These are phyloP conservation scores for Perizoma affinitatum DNA, from an alignment of 2,888 invertebrate species.

Conservation along the genomic window DNA sequence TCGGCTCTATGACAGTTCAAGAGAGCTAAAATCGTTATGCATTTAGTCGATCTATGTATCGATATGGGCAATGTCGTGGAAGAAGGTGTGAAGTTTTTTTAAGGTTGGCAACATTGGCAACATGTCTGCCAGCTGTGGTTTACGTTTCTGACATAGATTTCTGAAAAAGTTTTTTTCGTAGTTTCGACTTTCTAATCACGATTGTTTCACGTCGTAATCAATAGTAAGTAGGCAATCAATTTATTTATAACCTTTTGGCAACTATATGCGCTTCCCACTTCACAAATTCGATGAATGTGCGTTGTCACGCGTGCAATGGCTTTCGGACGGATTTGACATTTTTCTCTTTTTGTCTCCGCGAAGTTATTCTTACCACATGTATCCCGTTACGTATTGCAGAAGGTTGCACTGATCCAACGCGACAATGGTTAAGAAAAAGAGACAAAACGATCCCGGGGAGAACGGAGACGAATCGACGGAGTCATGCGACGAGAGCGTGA, in stretches of 20 bases:
- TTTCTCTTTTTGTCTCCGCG: conserved; percentile 79
- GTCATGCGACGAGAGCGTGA: conserved; percentile 88
- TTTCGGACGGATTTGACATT: conserved; percentile 82
- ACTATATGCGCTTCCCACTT: conserved; percentile 35
- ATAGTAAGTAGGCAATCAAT: conserved; percentile 66
- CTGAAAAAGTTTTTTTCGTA: conserved; percentile 55
- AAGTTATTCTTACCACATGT: conserved; percentile 80
- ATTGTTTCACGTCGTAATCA: conserved; percentile 61
- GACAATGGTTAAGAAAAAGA: conserved; percentile 90
- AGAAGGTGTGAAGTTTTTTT: conserved; percentile 41
- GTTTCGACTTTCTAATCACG: conserved; percentile 52
- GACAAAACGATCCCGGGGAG: conserved; percentile 86
- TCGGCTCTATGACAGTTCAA: too few relatives aligned
- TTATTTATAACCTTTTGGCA: conserved; percentile 45
- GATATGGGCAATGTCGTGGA: conserved; percentile 23
- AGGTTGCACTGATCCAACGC: conserved; percentile 62
- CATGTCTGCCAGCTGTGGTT: conserved; percentile 75
- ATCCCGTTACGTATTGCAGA: conserved; percentile 81
- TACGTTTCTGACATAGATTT: conserved; percentile 73
- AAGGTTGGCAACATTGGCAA: conserved; percentile 68
- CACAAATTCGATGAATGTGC: conserved; percentile 67
- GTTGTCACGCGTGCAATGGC: conserved; percentile 83
- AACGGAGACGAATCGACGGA: conserved; percentile 88
- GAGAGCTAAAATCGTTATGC: conserved; percentile 1
- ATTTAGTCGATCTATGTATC: conserved; percentile 1